phyloP scores from a whole-genome alignment of 2,888 invertebrate genomes.

The Drosophila nr. medialis region DNA sequence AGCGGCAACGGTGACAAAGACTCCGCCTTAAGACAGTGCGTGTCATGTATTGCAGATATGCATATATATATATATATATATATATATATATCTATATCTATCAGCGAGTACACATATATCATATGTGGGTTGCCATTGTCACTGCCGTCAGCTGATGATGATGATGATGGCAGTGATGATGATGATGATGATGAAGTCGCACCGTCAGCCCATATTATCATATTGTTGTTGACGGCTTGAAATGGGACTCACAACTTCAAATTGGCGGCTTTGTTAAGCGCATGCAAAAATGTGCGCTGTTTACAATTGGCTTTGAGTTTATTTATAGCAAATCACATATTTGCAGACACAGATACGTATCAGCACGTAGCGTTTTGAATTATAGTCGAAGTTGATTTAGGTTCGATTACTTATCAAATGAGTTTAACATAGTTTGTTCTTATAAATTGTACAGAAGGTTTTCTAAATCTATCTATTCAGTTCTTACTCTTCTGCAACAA shows the following conservation, averaged over 20 bases:
- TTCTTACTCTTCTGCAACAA: background rate
- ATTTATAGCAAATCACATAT: conserved; percentile 19
- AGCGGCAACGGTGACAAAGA: conserved; percentile 29
- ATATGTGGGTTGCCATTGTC: conserved; percentile 28
- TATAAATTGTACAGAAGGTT: background rate
- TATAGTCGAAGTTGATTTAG: background rate
- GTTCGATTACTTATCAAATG: background rate
- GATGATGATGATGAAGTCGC: conserved; percentile 14
- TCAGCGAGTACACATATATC: conserved; percentile 5
- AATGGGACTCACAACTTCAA: conserved; percentile 1
- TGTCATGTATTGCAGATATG: conserved; percentile 47
- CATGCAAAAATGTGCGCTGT: conserved; percentile 12
- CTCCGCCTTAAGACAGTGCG: conserved; percentile 36
- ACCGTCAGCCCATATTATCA: conserved; percentile 43
- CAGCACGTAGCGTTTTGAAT: conserved; percentile 29
- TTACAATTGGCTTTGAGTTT: conserved; percentile 4
- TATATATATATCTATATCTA: background rate
- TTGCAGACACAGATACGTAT: conserved; percentile 14
- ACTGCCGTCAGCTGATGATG: conserved; percentile 16
- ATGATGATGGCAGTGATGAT: conserved; percentile 3
- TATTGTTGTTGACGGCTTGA: conserved; percentile 25
- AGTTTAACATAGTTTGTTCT: background rate
- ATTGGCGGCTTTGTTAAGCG: conserved; percentile 13
- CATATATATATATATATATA: background rate
- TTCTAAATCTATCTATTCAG: background rate